phyloP scores from a whole-genome alignment of 2,888 invertebrate genomes.

The Pachymerium ferrugineum region DNA sequence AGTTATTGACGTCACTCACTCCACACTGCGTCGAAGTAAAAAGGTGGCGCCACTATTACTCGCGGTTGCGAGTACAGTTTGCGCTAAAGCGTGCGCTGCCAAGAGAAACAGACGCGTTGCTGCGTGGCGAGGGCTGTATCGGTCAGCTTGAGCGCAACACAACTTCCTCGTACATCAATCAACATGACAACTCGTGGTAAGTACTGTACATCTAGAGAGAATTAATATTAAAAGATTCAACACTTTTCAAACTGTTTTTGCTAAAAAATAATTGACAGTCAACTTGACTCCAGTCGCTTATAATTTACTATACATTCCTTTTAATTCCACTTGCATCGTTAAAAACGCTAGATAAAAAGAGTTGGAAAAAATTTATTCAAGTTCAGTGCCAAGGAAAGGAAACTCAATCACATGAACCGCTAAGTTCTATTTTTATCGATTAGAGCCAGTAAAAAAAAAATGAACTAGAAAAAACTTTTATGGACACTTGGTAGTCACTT shows the following conservation, averaged over 20 bases:
- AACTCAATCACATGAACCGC: background rate
- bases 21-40: background rate
- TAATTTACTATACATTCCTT: too few species aligned
- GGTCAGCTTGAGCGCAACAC: background rate
- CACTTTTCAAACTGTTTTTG: background rate
- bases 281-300: too few species aligned
- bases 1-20: background rate
- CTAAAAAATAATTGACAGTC: too few species aligned
- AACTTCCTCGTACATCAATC: background rate
- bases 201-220: background rate
- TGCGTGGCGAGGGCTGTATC: background rate
- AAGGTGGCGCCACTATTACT: constrained; percentile 10
- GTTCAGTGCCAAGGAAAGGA: constrained; percentile 3
- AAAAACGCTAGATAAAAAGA: background rate
- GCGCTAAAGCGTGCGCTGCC: background rate
- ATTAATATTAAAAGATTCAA: background rate
- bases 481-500: background rate
- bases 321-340: too few species aligned
- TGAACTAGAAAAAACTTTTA: background rate
- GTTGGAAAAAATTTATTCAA: background rate
- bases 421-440: constrained; percentile 1
- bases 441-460: background rate
- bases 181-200: constrained; percentile 14
- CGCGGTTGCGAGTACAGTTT: constrained; percentile 7
- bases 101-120: constrained; percentile 11